Evolutionary conservation across 2,888 invertebrate species (phyloP).

Genomic region (Scotopteryx bipunctaria): DNA sequence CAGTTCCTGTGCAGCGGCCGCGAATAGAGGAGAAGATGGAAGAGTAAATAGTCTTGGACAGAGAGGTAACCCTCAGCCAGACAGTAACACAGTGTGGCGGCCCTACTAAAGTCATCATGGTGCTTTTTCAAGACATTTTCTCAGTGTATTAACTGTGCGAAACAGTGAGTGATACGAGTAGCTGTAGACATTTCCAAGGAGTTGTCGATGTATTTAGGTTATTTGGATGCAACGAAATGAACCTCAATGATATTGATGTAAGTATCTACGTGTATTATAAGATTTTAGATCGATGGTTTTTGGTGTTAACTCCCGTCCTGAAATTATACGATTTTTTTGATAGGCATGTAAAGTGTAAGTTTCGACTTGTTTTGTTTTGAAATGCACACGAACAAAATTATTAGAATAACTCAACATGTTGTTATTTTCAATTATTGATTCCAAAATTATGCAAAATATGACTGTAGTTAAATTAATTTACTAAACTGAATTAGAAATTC

Average conservation of each 20-base stretch:
- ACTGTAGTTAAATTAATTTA: slow-evolving; percentile 21
- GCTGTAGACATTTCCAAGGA: slow-evolving; percentile 34
- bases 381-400: neutral
- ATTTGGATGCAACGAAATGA: slow-evolving; percentile 64
- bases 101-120: slow-evolving; percentile 84
- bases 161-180: slow-evolving; percentile 23
- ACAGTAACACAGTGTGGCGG: slow-evolving; percentile 89
- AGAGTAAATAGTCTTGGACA: slow-evolving; percentile 81
- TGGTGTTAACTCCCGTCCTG: slow-evolving; percentile 73
- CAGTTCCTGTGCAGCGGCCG: slow-evolving; percentile 83
- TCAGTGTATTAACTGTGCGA: slow-evolving; percentile 11
- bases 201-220: slow-evolving; percentile 42
- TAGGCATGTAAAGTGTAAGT: slow-evolving; percentile 14
- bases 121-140: slow-evolving; percentile 34
- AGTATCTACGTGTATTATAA: slow-evolving; percentile 51
- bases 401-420: too few species aligned
- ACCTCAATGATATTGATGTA: slow-evolving; percentile 49
- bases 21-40: slow-evolving; percentile 82
- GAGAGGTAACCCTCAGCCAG: slow-evolving; percentile 85
- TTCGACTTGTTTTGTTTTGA: neutral
- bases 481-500: slow-evolving; percentile 18
- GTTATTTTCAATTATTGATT: neutral
- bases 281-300: slow-evolving; percentile 45
- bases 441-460: slow-evolving; percentile 1
- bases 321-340: slow-evolving; percentile 67